Conservation (phyloP, 2,888 invertebrate species). For the Loripinus fragilis region DNA sequence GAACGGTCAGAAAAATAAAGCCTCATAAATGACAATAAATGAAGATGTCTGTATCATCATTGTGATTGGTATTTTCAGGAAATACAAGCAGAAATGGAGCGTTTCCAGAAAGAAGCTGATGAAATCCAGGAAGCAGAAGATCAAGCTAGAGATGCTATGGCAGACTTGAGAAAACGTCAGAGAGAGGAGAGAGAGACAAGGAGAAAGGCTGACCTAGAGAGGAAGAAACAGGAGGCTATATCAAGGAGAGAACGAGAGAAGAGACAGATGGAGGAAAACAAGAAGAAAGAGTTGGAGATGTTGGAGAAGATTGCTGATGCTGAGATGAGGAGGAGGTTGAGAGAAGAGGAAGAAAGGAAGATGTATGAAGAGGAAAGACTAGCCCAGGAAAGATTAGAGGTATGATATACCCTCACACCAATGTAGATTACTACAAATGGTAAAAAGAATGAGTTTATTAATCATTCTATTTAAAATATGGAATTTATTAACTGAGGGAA, state of each 20-base stretch:
- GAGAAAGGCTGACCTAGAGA: constrained; percentile 72
- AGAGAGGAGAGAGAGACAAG: constrained; percentile 73
- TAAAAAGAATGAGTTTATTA: too few species aligned
- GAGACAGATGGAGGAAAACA: constrained; percentile 70
- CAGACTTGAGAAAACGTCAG: constrained; percentile 66
- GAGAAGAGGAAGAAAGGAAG: constrained; percentile 72
- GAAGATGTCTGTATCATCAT: too few species aligned
- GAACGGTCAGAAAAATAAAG: too few species aligned
- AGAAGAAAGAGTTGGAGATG: constrained; percentile 76
- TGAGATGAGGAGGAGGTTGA: constrained; percentile 70
- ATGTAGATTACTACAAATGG: too few species aligned
- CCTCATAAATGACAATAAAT: too few species aligned
- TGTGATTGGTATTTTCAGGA: constrained; percentile 59
- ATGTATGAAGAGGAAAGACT: constrained; percentile 71
- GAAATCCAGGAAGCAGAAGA: constrained; percentile 74
- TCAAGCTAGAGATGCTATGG: constrained; percentile 73
- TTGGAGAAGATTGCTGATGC: constrained; percentile 74
- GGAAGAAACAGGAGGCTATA: constrained; percentile 72
- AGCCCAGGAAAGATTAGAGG: constrained; percentile 65
- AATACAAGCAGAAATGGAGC: constrained; percentile 70
- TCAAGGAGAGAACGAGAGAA: constrained; percentile 70
- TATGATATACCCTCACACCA: constrained; percentile 17
- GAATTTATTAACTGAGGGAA: too few species aligned
- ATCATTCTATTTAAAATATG: too few species aligned
- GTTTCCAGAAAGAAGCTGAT: constrained; percentile 70